A percentile compares a stretch with the other conserved stretches of the same genome.
Conservation (phyloP, 2,113 vertebrate species). For the Rostratula benghalensis region DNA sequence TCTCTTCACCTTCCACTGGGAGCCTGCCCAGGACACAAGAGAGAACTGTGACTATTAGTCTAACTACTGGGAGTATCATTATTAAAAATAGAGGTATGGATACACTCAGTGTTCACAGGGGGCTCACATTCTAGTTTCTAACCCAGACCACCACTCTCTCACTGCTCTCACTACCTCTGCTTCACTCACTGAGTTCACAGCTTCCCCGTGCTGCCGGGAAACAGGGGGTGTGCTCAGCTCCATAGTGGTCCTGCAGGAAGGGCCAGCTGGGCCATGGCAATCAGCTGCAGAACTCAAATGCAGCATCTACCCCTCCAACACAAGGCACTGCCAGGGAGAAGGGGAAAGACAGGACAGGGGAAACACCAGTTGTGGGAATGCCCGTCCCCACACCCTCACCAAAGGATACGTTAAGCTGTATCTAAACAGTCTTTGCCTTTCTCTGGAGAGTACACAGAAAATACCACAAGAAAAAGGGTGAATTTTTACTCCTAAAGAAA, state of each 20-base stretch:
- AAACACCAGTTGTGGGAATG: not conserved
- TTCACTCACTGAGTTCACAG: not conserved
- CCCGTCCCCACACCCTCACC: accelerated
- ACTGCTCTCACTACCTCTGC: not conserved
- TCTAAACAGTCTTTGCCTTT: not conserved
- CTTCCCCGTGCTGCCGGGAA: not conserved
- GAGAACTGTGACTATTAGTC: not conserved
- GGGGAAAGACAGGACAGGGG: not conserved
- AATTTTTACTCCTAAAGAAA: not conserved
- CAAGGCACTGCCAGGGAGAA: not conserved
- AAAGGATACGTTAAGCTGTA: not conserved
- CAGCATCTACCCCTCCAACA: not conserved
- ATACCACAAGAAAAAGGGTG: not conserved
- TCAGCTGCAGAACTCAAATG: not conserved
- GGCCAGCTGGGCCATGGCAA: not conserved
- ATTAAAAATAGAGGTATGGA: not conserved
- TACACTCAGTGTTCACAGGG: not conserved
- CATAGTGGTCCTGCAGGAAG: not conserved
- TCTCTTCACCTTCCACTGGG: too few relatives aligned
- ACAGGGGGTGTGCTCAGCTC: not conserved
- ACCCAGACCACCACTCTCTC: not conserved
- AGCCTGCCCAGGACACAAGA: not conserved
- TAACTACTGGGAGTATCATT: not conserved
- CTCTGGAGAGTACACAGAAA: not conserved
- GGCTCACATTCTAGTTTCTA: not conserved